These are phyloP conservation scores for Ivindomyrus marchei DNA, from an alignment of 2,113 vertebrate species.

Conservation along the genomic window DNA sequence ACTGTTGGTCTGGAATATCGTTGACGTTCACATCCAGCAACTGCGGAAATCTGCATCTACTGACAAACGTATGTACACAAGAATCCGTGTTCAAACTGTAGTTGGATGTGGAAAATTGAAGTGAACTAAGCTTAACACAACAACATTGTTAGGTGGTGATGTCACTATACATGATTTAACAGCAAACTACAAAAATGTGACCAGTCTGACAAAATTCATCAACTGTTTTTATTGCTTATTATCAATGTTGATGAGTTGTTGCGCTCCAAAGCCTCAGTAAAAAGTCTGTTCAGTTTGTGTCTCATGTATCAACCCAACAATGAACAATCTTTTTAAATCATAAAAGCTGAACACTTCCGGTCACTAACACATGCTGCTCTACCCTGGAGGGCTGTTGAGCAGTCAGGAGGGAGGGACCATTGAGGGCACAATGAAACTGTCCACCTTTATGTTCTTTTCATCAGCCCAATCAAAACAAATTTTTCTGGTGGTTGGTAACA, in stretches of 20 bases:
- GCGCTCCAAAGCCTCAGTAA: background rate
- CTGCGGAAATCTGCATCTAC: background rate
- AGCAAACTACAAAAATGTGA: background rate
- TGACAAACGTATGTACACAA: background rate
- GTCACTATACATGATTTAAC: background rate
- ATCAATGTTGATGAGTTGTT: background rate
- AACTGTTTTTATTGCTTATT: background rate
- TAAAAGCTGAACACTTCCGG: background rate
- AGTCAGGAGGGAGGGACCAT: background rate
- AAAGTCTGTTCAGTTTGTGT: background rate
- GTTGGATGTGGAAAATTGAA: background rate
- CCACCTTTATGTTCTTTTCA: background rate
- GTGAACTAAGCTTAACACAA: background rate
- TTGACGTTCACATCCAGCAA: background rate
- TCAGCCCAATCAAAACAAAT: background rate
- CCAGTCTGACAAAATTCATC: background rate
- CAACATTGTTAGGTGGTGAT: background rate
- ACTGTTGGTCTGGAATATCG: background rate
- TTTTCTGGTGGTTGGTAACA: background rate
- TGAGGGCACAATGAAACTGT: background rate
- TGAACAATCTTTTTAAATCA: background rate
- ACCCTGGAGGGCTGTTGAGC: background rate
- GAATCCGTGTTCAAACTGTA: background rate
- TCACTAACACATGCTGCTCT: background rate
- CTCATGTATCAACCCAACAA: background rate